phyloP scores from a whole-genome alignment of 2,113 vertebrate genomes.

The Brevimyrus niger region DNA sequence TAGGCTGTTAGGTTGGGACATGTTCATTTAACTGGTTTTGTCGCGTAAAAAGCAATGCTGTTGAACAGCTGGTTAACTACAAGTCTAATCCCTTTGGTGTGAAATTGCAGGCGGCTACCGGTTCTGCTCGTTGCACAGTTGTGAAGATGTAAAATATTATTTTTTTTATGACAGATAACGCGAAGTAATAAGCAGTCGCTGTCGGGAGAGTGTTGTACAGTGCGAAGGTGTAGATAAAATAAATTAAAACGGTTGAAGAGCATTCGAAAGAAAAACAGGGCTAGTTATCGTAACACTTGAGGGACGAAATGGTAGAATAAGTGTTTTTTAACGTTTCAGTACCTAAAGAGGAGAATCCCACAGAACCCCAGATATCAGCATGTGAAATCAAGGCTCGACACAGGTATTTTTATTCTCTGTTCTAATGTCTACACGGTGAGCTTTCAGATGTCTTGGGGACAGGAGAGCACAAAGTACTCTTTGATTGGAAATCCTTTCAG shows the following conservation, averaged over 20 bases:
- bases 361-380: conserved; percentile 81
- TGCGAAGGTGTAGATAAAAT: neutral
- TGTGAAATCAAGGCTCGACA: conserved; percentile 79
- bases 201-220: neutral
- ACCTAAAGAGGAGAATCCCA: conserved; percentile 75
- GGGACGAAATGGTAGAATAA: neutral
- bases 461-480: neutral
- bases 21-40: neutral
- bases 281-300: neutral
- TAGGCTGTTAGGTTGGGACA: neutral
- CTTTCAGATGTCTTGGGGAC: neutral
- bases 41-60: neutral
- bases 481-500: neutral
- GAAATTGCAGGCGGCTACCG: neutral
- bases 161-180: neutral
- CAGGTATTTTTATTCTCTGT: conserved; percentile 50
- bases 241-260: neutral
- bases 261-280: neutral
- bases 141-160: neutral
- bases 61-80: neutral
- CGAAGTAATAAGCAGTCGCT: neutral
- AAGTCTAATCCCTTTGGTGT: neutral
- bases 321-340: conserved; percentile 52
- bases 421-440: neutral
- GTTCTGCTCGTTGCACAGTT: neutral